Conservation (phyloP, 2,888 invertebrate species). For the Mythimna vitellina region DNA sequence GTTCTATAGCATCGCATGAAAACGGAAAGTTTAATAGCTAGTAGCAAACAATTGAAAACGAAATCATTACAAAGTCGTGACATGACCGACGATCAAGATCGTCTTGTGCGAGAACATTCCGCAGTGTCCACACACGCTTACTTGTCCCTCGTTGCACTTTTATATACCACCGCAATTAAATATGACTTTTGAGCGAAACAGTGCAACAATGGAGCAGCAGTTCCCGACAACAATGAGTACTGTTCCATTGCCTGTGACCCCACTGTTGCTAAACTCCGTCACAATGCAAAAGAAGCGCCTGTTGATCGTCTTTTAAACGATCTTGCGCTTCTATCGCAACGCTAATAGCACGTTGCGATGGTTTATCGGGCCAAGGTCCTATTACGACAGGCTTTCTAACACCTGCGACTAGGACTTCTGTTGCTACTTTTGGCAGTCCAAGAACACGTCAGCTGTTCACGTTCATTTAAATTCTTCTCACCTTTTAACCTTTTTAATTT, state of each 20-base stretch:
- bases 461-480: slow-evolving; percentile 85
- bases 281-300: slow-evolving; percentile 83
- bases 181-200: slow-evolving; percentile 82
- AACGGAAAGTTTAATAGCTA: slow-evolving; percentile 31
- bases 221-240: slow-evolving; percentile 81
- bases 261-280: slow-evolving; percentile 83
- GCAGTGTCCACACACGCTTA: slow-evolving; percentile 60
- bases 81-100: slow-evolving; percentile 74
- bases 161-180: slow-evolving; percentile 78
- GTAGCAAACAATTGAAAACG: slow-evolving; percentile 65
- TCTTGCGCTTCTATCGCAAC: slow-evolving; percentile 85
- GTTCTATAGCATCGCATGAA: slow-evolving; percentile 22
- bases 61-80: slow-evolving; percentile 77
- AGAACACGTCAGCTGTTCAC: slow-evolving; percentile 72
- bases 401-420: slow-evolving; percentile 81
- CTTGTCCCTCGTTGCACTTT: slow-evolving; percentile 69
- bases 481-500: slow-evolving; percentile 85
- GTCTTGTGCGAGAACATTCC: slow-evolving; percentile 73
- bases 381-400: slow-evolving; percentile 88
- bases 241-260: slow-evolving; percentile 79
- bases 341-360: slow-evolving; percentile 84
- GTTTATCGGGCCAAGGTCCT: slow-evolving; percentile 85
- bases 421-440: slow-evolving; percentile 75
- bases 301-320: slow-evolving; percentile 89
- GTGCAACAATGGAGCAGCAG: slow-evolving; percentile 80